Evolutionary conservation across 2,888 invertebrate species (phyloP).

Genomic region (Troides helena): DNA sequence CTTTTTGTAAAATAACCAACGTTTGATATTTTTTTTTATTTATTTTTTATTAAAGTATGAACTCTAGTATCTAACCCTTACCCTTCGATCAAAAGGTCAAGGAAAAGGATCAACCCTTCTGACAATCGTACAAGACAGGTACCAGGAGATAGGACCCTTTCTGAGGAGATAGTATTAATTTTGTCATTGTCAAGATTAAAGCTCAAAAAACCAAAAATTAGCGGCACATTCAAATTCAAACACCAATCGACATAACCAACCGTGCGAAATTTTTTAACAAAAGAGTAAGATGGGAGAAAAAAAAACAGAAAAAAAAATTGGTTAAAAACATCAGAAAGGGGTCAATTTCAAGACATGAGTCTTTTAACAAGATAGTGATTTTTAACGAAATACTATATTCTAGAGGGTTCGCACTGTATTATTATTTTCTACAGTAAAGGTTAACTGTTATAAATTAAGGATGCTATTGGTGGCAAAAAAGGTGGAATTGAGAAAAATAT

Average conservation of each 20-base stretch:
- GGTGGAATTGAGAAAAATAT: too few species aligned
- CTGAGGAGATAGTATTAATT: conserved; percentile 54
- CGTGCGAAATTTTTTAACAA: conserved; percentile 74
- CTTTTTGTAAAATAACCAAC: background rate
- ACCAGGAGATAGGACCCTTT: conserved; percentile 53
- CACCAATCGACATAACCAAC: conserved; percentile 62
- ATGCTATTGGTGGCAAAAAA: too few species aligned
- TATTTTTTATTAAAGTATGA: conserved; percentile 43
- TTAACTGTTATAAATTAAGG: too few species aligned
- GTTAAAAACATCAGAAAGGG: conserved; percentile 48
- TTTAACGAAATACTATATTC: background rate
- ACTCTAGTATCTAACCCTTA: conserved; percentile 38
- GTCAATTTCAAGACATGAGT: conserved; percentile 35
- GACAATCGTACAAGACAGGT: conserved; percentile 61
- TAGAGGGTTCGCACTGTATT: background rate
- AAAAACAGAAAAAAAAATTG: conserved; percentile 45
- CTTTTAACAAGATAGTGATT: conserved; percentile 17
- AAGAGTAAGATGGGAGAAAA: conserved; percentile 36
- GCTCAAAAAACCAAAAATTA: conserved; percentile 69
- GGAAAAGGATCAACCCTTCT: conserved; percentile 62
- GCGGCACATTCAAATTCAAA: conserved; percentile 70
- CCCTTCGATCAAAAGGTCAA: conserved; percentile 62
- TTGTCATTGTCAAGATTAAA: conserved; percentile 56
- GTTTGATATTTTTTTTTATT: conserved; percentile 42
- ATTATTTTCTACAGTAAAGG: background rate